A percentile compares a stretch with the other conserved stretches of the same genome.
These are phyloP conservation scores for Gonocerus acuteangulatus DNA, from an alignment of 2,888 invertebrate genomes.

Conservation along the genomic window DNA sequence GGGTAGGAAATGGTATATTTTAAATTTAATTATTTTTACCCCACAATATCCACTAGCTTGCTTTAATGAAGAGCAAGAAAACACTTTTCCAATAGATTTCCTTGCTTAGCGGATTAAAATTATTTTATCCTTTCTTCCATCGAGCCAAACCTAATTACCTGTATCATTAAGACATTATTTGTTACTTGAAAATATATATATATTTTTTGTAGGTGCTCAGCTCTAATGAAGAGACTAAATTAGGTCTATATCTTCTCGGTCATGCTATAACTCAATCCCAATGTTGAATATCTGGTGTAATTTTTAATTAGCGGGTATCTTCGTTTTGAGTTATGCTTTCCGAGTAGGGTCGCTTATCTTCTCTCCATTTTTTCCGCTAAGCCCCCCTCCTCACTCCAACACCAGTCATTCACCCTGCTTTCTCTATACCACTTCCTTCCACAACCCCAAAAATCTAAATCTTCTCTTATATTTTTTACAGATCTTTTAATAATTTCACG, in stretches of 20 bases:
- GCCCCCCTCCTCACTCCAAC: conserved; percentile 25
- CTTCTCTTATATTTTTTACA: conserved; percentile 7
- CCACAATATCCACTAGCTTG: no score
- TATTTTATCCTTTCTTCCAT: background rate
- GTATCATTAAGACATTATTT: conserved; percentile 1
- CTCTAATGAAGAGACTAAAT: conserved; percentile 36
- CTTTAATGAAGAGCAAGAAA: no score
- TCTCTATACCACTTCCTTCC: conserved; percentile 8
- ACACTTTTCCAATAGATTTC: no score
- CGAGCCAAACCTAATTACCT: background rate
- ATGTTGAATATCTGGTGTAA: conserved; percentile 37
- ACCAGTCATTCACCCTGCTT: conserved; percentile 12
- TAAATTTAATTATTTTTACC: no score
- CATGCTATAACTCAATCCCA: conserved; percentile 35
- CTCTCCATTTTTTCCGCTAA: conserved; percentile 32
- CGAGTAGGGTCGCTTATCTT: conserved; percentile 36
- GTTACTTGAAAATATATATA: background rate
- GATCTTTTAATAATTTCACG: background rate
- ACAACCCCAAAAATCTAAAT: conserved; percentile 19
- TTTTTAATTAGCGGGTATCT: conserved; percentile 38
- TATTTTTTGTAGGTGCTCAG: conserved; percentile 2
- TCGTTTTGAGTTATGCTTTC: conserved; percentile 36
- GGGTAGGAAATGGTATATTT: no score
- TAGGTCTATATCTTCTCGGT: conserved; percentile 35
- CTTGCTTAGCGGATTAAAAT: no score